Conservation (phyloP, 2,113 vertebrate genomes). For the Boulengeromyrus knoepffleri region DNA sequence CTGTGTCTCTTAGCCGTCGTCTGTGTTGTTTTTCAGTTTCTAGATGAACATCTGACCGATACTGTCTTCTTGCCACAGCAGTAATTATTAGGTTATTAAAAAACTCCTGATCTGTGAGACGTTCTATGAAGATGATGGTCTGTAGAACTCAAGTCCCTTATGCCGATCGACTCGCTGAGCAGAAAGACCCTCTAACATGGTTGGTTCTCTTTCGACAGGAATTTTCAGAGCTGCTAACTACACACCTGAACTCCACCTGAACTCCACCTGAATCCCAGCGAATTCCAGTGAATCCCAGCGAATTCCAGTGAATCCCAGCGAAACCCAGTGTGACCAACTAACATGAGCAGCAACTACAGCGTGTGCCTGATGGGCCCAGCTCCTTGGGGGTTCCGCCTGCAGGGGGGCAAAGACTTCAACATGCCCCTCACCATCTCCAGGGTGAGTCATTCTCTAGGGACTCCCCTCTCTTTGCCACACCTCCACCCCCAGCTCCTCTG, state of each 20-base stretch:
- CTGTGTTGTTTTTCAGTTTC: background rate
- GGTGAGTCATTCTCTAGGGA: conserved; percentile 60
- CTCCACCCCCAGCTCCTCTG: background rate
- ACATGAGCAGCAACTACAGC: conserved; percentile 88
- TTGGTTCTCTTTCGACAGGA: background rate
- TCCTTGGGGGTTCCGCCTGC: conserved; percentile 96
- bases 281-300: background rate
- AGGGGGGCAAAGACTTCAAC: conserved; percentile 97
- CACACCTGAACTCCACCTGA: background rate
- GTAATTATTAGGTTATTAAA: background rate
- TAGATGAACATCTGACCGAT: background rate
- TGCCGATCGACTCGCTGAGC: background rate
- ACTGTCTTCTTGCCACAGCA: background rate
- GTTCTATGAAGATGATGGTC: background rate
- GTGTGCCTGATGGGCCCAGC: conserved; percentile 79
- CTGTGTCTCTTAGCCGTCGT: background rate
- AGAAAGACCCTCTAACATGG: background rate
- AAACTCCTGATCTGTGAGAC: background rate
- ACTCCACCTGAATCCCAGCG: background rate
- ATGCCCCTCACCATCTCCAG: conserved; percentile 90
- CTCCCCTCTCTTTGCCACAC: background rate
- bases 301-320: background rate
- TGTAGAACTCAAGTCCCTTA: background rate
- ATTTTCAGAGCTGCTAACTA: background rate
- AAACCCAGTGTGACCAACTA: background rate